Conservation (phyloP, 2,888 invertebrate genomes). For the Eupithecia tripunctaria region DNA sequence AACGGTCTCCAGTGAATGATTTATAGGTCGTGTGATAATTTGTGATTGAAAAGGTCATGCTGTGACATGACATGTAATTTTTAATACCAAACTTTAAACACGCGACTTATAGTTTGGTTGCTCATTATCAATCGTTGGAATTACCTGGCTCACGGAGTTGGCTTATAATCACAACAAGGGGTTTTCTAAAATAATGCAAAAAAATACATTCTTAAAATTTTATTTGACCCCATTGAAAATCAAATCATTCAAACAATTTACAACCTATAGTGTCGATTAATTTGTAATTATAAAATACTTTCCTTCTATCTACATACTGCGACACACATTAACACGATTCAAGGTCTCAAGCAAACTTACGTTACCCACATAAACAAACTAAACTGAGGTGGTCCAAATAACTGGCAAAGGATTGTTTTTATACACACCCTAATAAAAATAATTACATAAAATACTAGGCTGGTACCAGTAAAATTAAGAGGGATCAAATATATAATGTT, state of each 20-base stretch:
- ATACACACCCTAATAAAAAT: background rate
- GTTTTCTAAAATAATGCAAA: background rate
- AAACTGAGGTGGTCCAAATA: slow-evolving; percentile 22
- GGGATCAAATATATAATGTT: background rate
- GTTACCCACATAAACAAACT: slow-evolving; percentile 51
- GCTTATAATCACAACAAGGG: background rate
- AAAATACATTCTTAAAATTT: slow-evolving; percentile 77
- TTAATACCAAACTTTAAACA: too few relatives aligned
- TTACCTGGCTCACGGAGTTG: too few relatives aligned
- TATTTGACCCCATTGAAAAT: slow-evolving; percentile 83
- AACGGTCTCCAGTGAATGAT: background rate
- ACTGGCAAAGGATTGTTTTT: background rate
- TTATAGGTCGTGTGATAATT: background rate
- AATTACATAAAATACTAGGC: background rate
- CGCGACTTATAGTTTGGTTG: too few relatives aligned
- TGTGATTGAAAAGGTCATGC: too few relatives aligned
- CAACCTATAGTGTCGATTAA: slow-evolving; percentile 71
- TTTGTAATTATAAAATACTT: slow-evolving; percentile 60
- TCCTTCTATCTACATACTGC: slow-evolving; percentile 63
- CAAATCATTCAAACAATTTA: slow-evolving; percentile 77
- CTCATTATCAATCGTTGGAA: too few relatives aligned
- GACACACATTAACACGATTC: slow-evolving; percentile 46
- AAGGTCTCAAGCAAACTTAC: slow-evolving; percentile 55
- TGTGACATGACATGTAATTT: too few relatives aligned
- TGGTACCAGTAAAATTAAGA: background rate